phyloP scores from a whole-genome alignment of 2,113 vertebrate species.

The Ellobius talpinus region DNA sequence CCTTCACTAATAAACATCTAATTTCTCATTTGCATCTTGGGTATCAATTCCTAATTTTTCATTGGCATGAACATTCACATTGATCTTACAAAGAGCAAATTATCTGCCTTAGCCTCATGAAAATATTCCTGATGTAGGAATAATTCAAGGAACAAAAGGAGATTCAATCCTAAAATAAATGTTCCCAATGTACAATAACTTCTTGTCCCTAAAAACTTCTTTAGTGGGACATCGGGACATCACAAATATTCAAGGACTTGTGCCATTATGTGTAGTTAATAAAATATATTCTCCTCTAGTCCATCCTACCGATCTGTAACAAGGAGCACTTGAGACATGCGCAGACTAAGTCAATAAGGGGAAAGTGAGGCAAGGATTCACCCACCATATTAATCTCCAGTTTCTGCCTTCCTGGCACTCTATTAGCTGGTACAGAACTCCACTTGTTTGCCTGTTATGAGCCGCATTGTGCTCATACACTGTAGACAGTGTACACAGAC shows the following conservation, averaged over 20 bases:
- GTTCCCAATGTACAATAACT: background rate
- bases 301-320: background rate
- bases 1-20: background rate
- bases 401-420: background rate
- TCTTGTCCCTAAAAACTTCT: background rate
- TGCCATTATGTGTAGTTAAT: background rate
- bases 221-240: background rate
- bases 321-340: background rate
- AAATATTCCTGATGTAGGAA: slow-evolving; percentile 41
- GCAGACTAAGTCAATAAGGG: background rate
- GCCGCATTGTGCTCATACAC: background rate
- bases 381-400: background rate
- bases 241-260: background rate
- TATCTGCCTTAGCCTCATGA: background rate
- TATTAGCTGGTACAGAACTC: slow-evolving; percentile 10
- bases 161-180: slow-evolving; percentile 24
- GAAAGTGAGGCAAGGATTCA: background rate
- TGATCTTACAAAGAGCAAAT: slow-evolving; percentile 34
- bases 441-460: slow-evolving; percentile 1
- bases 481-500: background rate
- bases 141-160: slow-evolving; percentile 48
- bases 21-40: slow-evolving; percentile 7
- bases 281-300: background rate
- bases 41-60: background rate
- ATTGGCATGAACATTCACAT: background rate